Base-by-base conservation (phyloP, 1,140 invertebrate species). In the Spodoptera litura region DNA sequence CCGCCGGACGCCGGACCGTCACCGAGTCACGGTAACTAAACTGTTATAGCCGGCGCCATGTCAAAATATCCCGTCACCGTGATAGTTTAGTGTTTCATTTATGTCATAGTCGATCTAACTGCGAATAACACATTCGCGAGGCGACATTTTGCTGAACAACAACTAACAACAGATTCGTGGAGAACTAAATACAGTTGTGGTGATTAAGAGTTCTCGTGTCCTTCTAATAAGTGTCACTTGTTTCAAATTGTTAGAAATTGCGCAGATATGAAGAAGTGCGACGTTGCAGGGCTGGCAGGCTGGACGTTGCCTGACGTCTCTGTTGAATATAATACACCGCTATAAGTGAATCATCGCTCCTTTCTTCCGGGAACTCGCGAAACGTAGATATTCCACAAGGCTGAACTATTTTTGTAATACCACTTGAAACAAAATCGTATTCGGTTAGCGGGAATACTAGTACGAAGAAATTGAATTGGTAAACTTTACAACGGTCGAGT, bases 81-180 rank as follows among this genome's bases (percentile, higher is more conserved):
- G 58, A 49, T 62, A 61, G 6, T 44, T 31, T 52, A 49, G 44
- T 62, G 58, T 62, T 62, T 61, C 44, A 75, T 75, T 75, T 75
- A 75, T 75, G 72, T 75, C 72, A 75, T 75, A 61, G 15, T 13
- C 56, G 55, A 68, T 68, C 44, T 68, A 68, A 68, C 52, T 27
- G 64, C 49, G 13, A 68, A 25, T 31, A 25, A 27, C 44, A 49
- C 49, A 53, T 53, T 68, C 64, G 52, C 64, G 20, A 25, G 13
- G n/a, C 62, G 38, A 66, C 49, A 31, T 52, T 13, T 53, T 49
- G 8, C n/a, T 20, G n/a, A 49, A 10, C 6, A 3, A 56, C 53
- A 56, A 3, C n/a, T 20, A 20, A 15, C 15, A 38, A 20, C 35
- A 11, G 11, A 11, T 15, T 35, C 11, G 9, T 4, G 15, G 2